Evolutionary conservation across 2,888 invertebrate genomes (phyloP).

Genomic region (Mythimna loreyi): DNA sequence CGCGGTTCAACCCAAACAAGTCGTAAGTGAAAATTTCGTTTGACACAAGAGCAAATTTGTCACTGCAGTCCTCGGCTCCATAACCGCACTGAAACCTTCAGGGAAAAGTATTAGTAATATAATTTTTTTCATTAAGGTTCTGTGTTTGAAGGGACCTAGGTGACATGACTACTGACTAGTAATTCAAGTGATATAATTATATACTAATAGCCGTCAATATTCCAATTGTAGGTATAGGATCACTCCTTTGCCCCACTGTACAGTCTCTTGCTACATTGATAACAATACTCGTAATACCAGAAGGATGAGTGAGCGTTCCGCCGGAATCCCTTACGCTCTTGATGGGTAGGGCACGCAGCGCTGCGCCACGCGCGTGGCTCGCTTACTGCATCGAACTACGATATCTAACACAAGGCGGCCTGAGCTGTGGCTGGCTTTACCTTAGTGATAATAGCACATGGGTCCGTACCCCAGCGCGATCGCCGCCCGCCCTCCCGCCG

Average conservation of each 20-base stretch:
- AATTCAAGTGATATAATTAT: slow-evolving; percentile 35
- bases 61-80: too few species aligned
- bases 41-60: too few species aligned
- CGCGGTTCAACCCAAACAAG: too few species aligned
- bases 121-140: slow-evolving; percentile 7
- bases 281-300: slow-evolving; percentile 29
- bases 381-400: background rate
- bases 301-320: slow-evolving; percentile 23
- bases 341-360: slow-evolving; percentile 11
- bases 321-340: slow-evolving; percentile 26
- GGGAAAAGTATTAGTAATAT: too few species aligned
- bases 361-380: slow-evolving; percentile 7
- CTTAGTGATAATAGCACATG: slow-evolving; percentile 6
- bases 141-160: too few species aligned
- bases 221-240: slow-evolving; percentile 7
- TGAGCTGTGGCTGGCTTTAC: background rate
- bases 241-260: slow-evolving; percentile 7
- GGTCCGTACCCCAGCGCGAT: slow-evolving; percentile 4
- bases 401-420: slow-evolving; percentile 12
- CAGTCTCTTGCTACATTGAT: slow-evolving; percentile 10
- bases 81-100: too few species aligned
- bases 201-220: slow-evolving; percentile 18
- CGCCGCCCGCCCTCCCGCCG: slow-evolving; percentile 8
- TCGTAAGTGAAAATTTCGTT: too few species aligned
- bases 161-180: too few species aligned